A percentile compares a stretch with the other conserved stretches of the same genome.
phyloP scores from a whole-genome alignment of 2,888 invertebrate genomes.

The Sisyra terminalis region DNA sequence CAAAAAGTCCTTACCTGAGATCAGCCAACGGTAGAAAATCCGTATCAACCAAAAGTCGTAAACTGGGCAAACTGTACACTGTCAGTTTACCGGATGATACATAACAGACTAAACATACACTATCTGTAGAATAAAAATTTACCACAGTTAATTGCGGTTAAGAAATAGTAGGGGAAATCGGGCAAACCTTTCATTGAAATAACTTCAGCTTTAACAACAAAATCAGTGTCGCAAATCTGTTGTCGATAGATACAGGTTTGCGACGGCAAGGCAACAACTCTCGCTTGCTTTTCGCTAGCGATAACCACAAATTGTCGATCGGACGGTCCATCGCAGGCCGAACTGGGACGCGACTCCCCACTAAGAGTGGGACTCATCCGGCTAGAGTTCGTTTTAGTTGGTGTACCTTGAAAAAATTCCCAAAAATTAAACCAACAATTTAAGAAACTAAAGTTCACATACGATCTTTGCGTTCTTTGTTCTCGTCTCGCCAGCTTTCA shows the following conservation, averaged over 20 bases:
- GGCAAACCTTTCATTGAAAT: slow-evolving; percentile 71
- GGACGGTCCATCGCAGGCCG: slow-evolving; percentile 31
- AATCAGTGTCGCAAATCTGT: slow-evolving; percentile 83
- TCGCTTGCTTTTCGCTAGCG: slow-evolving; percentile 87
- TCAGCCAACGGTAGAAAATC: slow-evolving; percentile 90
- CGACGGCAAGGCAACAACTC: slow-evolving; percentile 85
- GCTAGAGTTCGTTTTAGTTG: slow-evolving; percentile 48
- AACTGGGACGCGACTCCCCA: slow-evolving; percentile 25
- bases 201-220: slow-evolving; percentile 88
- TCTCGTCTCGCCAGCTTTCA: slow-evolving; percentile 88
- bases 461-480: slow-evolving; percentile 37
- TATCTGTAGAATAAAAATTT: slow-evolving; percentile 43
- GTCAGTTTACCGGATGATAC: slow-evolving; percentile 86
- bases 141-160: too few species aligned
- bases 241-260: slow-evolving; percentile 89
- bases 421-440: not conserved
- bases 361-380: slow-evolving; percentile 62
- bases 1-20: slow-evolving; percentile 53
- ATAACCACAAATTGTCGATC: slow-evolving; percentile 89
- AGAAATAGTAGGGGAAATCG: too few species aligned
- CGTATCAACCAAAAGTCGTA: slow-evolving; percentile 80
- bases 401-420: slow-evolving; percentile 31
- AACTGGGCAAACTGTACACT: slow-evolving; percentile 89
- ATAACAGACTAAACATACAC: slow-evolving; percentile 87
- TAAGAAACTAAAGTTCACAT: slow-evolving; percentile 14